Conservation (phyloP, 2,888 invertebrate species). For the Phymatocera aterrima region DNA sequence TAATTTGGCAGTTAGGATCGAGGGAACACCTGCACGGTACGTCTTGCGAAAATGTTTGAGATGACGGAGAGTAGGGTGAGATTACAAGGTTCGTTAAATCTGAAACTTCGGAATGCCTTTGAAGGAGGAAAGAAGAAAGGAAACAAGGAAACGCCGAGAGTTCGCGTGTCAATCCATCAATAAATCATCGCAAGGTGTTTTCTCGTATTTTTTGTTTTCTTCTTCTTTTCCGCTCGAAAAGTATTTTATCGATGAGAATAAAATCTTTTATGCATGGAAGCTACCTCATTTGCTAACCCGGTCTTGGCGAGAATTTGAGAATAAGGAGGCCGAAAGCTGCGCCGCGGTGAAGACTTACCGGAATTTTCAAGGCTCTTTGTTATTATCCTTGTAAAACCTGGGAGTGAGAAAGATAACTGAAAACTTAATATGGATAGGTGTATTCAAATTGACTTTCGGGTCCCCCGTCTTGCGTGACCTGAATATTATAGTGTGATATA, state of each 20-base stretch:
- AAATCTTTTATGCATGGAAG: constrained; percentile 31
- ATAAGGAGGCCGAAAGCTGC: not conserved
- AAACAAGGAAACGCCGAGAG: not conserved
- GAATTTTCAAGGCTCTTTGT: constrained; percentile 21
- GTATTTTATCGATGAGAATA: constrained; percentile 18
- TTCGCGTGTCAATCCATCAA: constrained; percentile 19
- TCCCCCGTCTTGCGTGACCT: not conserved
- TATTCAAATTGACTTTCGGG: constrained; percentile 17
- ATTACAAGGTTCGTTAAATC: not conserved
- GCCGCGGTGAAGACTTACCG: not conserved
- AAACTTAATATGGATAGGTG: constrained; percentile 6
- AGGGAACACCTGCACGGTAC: not conserved
- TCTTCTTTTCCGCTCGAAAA: not conserved
- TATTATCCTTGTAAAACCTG: constrained; percentile 1
- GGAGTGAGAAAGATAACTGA: constrained; percentile 10
- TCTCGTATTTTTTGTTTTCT: not conserved
- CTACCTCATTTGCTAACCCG: constrained; percentile 27
- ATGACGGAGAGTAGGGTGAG: not conserved
- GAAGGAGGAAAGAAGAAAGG: not conserved
- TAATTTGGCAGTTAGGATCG: constrained; percentile 7
- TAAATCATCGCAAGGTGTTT: constrained; percentile 4
- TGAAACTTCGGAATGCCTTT: no score
- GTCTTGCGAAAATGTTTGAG: not conserved
- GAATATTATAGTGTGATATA: constrained; percentile 7
- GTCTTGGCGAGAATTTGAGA: not conserved